Percentiles rank a stretch among this genome's conserved stretches.
phyloP scores from a whole-genome alignment of 35 echinoderm and acorn worm genomes.

The Heliocidaris tuberculata region DNA sequence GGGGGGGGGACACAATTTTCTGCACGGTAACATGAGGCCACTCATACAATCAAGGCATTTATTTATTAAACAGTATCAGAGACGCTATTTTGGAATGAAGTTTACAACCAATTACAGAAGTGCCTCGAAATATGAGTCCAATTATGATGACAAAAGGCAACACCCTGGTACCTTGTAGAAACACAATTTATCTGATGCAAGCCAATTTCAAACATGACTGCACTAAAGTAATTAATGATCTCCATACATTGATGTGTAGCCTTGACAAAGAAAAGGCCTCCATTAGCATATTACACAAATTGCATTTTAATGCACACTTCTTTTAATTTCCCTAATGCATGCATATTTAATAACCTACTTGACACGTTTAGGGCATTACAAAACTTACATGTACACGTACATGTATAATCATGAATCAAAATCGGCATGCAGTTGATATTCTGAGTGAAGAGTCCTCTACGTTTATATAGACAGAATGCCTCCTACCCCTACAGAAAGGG shows the following conservation, averaged over 20 bases:
- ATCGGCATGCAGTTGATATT: no score
- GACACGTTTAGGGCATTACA: no score
- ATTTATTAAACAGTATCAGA: neutral
- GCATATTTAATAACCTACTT: no score
- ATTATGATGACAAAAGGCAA: neutral
- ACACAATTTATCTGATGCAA: neutral
- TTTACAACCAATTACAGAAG: no score
- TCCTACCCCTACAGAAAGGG: no score
- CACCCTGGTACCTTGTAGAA: neutral
- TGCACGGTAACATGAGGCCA: neutral
- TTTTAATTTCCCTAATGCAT: neutral
- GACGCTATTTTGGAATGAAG: neutral
- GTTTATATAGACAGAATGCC: no score
- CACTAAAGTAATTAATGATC: neutral
- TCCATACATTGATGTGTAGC: neutral
- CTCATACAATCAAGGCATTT: neutral
- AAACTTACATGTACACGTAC: no score
- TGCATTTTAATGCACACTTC: no score
- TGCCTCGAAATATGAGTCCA: neutral
- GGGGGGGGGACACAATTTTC: neutral
- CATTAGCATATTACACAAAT: no score
- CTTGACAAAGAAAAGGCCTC: neutral
- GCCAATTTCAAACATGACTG: neutral
- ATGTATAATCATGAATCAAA: no score
- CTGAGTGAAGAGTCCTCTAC: no score